These are phyloP conservation scores for Melitaea cinxia DNA, from an alignment of 1,140 invertebrate genomes.

Conservation along the genomic window DNA sequence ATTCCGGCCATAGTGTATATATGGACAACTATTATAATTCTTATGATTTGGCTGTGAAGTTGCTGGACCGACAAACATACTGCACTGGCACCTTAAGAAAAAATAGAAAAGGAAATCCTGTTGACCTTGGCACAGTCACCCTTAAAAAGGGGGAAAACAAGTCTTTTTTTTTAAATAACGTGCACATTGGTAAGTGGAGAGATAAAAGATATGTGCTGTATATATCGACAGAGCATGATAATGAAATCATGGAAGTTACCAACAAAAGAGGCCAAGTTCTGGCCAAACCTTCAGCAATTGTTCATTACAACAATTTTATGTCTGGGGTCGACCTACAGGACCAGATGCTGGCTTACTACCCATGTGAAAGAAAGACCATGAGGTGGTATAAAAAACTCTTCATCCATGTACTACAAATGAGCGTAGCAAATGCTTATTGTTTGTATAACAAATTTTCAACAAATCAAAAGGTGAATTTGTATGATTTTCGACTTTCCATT, in stretches of 20 bases:
- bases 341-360: conserved; percentile 29
- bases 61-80: too few relatives aligned
- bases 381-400: conserved; percentile 56
- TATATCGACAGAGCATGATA: conserved; percentile 34
- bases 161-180: conserved; percentile 39
- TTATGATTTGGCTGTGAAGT: too few relatives aligned
- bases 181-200: conserved; percentile 48
- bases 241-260: not conserved
- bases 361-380: conserved; percentile 50
- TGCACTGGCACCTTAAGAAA: too few relatives aligned
- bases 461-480: conserved; percentile 34
- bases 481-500: conserved; percentile 39
- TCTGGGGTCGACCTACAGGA: not conserved
- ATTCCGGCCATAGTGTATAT: too few relatives aligned
- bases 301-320: not conserved
- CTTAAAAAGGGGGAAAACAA: conserved; percentile 47
- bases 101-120: not conserved
- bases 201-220: conserved; percentile 41
- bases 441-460: conserved; percentile 42
- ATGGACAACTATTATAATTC: too few relatives aligned
- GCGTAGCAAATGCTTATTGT: conserved; percentile 34
- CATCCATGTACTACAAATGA: conserved; percentile 44
- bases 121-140: conserved; percentile 29
- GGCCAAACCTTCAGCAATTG: not conserved
- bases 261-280: not conserved